Conservation (phyloP, 2,113 vertebrate species). For the Sinosuthora webbiana region DNA sequence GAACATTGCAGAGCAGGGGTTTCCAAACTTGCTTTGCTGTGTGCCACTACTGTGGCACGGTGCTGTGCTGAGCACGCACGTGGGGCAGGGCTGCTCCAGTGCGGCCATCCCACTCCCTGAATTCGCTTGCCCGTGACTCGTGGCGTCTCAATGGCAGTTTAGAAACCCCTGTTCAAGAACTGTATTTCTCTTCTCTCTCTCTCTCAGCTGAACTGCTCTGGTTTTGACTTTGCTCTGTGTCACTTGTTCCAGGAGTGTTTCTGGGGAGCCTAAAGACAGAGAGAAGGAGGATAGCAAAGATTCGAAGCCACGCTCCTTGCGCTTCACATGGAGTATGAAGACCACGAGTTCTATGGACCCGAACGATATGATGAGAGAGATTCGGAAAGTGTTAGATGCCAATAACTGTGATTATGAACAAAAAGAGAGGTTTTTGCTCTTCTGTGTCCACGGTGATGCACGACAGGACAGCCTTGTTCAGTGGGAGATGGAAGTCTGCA, state of each 20-base stretch:
- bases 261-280: slow-evolving; percentile 84
- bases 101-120: not conserved
- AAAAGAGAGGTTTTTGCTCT: slow-evolving; percentile 96
- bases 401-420: slow-evolving; percentile 98
- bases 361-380: slow-evolving; percentile 96
- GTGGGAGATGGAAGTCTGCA: slow-evolving; percentile 99
- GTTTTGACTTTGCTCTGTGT: not conserved
- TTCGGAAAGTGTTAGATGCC: slow-evolving; percentile 93
- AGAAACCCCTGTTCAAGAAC: slow-evolving; percentile 33
- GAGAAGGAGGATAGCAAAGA: slow-evolving; percentile 90
- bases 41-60: not conserved
- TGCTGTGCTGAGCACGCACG: not conserved
- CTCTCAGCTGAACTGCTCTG: not conserved
- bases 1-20: slow-evolving; percentile 12
- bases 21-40: not conserved
- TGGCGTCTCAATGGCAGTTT: not conserved
- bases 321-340: slow-evolving; percentile 99
- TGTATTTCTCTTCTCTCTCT: not conserved
- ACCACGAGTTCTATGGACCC: slow-evolving; percentile 99
- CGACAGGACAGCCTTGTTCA: slow-evolving; percentile 94
- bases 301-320: slow-evolving; percentile 92
- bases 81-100: not conserved
- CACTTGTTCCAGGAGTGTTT: slow-evolving; percentile 77
- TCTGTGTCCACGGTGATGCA: slow-evolving; percentile 94
- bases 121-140: not conserved